Conservation (phyloP, 2,888 invertebrate genomes). For the Lasioglossum zephyrum region DNA sequence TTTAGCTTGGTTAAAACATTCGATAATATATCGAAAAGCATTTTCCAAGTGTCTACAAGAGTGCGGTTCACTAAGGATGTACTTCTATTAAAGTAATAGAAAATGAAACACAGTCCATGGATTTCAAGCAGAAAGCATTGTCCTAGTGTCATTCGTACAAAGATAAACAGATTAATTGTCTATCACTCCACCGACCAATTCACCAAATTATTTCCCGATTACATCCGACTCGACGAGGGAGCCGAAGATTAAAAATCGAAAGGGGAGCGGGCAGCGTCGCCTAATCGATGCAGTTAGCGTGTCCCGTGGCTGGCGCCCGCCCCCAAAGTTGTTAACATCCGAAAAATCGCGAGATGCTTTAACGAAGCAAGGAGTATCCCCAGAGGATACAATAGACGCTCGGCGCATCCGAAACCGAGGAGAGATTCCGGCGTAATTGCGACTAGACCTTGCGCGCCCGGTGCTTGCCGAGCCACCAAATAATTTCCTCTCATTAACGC, state of each 20-base stretch:
- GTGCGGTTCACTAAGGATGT: too few species aligned
- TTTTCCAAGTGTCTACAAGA: too few species aligned
- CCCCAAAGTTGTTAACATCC: slow-evolving; percentile 52
- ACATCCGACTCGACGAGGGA: neutral
- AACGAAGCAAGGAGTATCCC: slow-evolving; percentile 57
- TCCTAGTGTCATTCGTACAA: too few species aligned
- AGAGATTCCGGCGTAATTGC: slow-evolving; percentile 54
- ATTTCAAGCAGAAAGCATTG: too few species aligned
- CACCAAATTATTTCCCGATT: neutral
- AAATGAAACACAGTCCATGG: too few species aligned
- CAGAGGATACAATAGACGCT: slow-evolving; percentile 47
- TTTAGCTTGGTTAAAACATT: too few species aligned
- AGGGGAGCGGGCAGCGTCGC: neutral
- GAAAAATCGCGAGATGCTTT: slow-evolving; percentile 47
- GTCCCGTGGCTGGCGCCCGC: neutral
- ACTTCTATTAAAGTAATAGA: too few species aligned
- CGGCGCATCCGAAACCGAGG: slow-evolving; percentile 13
- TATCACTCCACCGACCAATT: neutral
- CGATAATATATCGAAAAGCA: too few species aligned
- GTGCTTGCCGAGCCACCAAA: slow-evolving; percentile 55
- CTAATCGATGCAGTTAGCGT: slow-evolving; percentile 7
- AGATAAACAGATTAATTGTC: neutral
- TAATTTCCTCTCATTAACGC: slow-evolving; percentile 70
- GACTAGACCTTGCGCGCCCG: slow-evolving; percentile 46
- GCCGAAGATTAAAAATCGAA: neutral